Base-by-base conservation (phyloP, 2,888 invertebrate species). In the Netelia fuscicornis region DNA sequence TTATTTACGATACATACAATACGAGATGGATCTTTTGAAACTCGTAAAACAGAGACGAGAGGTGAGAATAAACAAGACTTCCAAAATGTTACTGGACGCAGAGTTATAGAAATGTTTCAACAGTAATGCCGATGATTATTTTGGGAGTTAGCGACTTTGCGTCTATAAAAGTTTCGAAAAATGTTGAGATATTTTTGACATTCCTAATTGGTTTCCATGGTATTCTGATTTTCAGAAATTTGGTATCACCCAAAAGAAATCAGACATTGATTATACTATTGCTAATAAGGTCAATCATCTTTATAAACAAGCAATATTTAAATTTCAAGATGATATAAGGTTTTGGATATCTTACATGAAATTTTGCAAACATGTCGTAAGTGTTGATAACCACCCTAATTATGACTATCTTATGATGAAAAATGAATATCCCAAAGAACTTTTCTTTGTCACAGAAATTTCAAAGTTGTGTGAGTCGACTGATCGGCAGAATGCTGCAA, bases 281-380 rank as follows among this genome's bases (percentile, higher is more conserved):
- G 95, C 96, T 0, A 96, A 96, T 83, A 95, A 97, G 86, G 95
- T 98, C 10, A 96, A 97, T 90, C 95, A 95, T 90, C 93, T 98
- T 25, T 98, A 97, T 91, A 96, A 96, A 91, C 96, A 96, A 88
- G 96, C 96, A 23, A 94, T 97, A 77, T 94, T 94, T 48, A 95
- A 96, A 86, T 98, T 96, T 91, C 96, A 96, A 89, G 95, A 96
- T 90, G 97, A 98, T 91, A 94, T 96, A 56, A 95, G 96, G 87
- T 94, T 98, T 79, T 97, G 97, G 96, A 95, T 97, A 89, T 96
- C 96, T 62, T 97, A 97, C 90, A 96, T 98, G 75, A 96, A 97
- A 90, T 98, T 98, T 92, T 97, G 97, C 89, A 96, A 96, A 89
- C 95, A 96, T 91, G 96, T 96, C 91, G 95, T 95, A 92, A 93